Base-by-base conservation (phyloP, 2,113 vertebrate genomes). In the Nibea coibor region DNA sequence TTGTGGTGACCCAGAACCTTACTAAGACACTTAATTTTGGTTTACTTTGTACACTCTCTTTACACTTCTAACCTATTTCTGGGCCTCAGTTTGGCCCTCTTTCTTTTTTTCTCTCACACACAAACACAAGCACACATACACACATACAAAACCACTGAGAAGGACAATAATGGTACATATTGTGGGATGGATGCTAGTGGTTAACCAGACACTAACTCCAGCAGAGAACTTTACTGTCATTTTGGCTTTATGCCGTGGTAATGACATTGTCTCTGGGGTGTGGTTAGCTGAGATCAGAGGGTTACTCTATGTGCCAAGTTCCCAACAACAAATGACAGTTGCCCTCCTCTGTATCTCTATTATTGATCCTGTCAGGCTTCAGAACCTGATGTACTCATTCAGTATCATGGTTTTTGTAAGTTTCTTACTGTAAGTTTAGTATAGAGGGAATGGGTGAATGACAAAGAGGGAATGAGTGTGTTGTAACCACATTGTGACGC, bases 131-230 rank as follows among this genome's bases (percentile, higher is more conserved):
- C 7, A 45, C 11, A 15, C 43, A 45, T 10, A 11, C 10, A 4
- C 43, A 45, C 43, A 81, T 35, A 65, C 16, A 15, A 71, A 22
- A 62, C 68, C 53, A 68, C 67, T 72, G 35, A 35, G 64, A 48
- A 57, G 68, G 45, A 77, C 50, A 73, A 39, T 62, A 20, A 78
- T 79, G 70, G 35, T 53, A 75, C 65, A 83, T 45, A 39, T 39
- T 77, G 59, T 61, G 65, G 48, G 59, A 82, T 66, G 80, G 74
- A 82, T 80, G 79, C 78, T 76, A 12, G 70, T 68, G 61, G 80
- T 87, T 83, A 76, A 83, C 80, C 63, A 82, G 63, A 78, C 68
- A 82, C 65, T 78, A 85, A 82, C 70, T 90, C 70, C 62, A 62
- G 72, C 64, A 86, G 84, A 87, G 76, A 79, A 72, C 64, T 80